These are phyloP conservation scores for Ectropis grisescens DNA, from an alignment of 1,140 invertebrate genomes.

Conservation along the genomic window DNA sequence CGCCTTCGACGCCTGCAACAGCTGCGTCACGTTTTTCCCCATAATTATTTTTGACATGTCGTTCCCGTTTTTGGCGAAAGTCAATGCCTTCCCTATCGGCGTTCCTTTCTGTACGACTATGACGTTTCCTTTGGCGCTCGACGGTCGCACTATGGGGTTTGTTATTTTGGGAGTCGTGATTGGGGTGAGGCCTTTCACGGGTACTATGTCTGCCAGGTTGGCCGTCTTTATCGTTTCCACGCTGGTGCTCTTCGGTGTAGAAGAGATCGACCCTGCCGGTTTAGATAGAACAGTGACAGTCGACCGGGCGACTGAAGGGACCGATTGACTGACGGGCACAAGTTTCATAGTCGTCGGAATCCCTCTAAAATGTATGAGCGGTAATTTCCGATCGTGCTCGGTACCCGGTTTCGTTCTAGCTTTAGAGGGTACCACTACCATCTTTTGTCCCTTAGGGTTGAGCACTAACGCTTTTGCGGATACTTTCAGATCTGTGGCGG, in stretches of 20 bases:
- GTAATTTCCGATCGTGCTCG: conserved; percentile 34
- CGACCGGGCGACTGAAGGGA: conserved; percentile 29
- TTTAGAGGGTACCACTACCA: conserved; percentile 58
- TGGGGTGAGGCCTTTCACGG: conserved; percentile 46
- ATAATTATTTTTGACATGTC: conserved; percentile 66
- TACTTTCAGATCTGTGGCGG: conserved; percentile 63
- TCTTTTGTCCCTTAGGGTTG: conserved; percentile 66
- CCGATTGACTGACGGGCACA: conserved; percentile 51
- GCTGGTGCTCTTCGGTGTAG: conserved; percentile 41
- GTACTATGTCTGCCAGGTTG: conserved; percentile 56
- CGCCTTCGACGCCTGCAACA: conserved; percentile 51
- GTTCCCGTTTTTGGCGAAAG: conserved; percentile 58
- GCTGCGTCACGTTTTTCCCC: conserved; percentile 61
- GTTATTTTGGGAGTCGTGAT: conserved; percentile 46
- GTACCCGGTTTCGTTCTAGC: conserved; percentile 36
- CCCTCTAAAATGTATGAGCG: conserved; percentile 59
- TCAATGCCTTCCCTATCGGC: conserved; percentile 53
- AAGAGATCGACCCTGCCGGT: conserved; percentile 29
- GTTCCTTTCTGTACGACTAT: conserved; percentile 64
- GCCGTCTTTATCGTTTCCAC: conserved; percentile 60
- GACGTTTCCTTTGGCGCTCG: conserved; percentile 52
- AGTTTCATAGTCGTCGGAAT: conserved; percentile 59
- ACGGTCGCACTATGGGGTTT: conserved; percentile 50
- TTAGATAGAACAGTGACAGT: conserved; percentile 42
- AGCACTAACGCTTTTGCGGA: conserved; percentile 63